Percentiles rank a stretch among this genome's conserved stretches.
Evolutionary conservation across 2,797 vertebrate species (phyloP).

Genomic region (Coracias cyanogaster): DNA sequence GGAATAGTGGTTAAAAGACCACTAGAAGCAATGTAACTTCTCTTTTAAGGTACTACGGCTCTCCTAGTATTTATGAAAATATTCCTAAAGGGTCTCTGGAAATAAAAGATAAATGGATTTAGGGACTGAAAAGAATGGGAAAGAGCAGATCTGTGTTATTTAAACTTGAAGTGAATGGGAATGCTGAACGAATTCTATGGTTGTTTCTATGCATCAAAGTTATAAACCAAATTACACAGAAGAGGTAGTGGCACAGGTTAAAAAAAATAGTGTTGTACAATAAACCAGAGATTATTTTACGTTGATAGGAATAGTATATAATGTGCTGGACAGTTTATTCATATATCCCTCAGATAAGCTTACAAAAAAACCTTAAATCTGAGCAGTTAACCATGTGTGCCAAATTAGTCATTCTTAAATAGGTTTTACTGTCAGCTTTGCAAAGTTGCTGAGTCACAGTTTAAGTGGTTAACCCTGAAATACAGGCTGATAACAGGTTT

Average conservation of each 20-base stretch:
- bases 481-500: not conserved
- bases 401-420: not conserved
- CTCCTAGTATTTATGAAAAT: not conserved
- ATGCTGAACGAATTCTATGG: not conserved
- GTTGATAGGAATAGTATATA: not conserved
- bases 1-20: not conserved
- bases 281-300: not conserved
- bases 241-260: not conserved
- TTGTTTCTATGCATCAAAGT: not conserved
- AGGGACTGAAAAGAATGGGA: not conserved
- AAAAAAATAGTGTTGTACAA: not conserved
- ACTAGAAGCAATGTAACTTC: not conserved
- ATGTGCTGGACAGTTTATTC: not conserved
- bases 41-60: not conserved
- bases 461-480: not conserved
- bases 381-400: not conserved
- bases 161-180: not conserved
- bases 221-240: not conserved
- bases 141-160: not conserved
- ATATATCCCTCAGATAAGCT: not conserved
- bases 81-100: not conserved
- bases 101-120: not conserved
- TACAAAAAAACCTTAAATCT: not conserved
- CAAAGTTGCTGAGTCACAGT: not conserved
- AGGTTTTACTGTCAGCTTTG: not conserved